Evolutionary conservation across 2,888 invertebrate species (phyloP), one percentile per base, ranked within the genome.

Genomic region (Stenotaenia linearis): DNA sequence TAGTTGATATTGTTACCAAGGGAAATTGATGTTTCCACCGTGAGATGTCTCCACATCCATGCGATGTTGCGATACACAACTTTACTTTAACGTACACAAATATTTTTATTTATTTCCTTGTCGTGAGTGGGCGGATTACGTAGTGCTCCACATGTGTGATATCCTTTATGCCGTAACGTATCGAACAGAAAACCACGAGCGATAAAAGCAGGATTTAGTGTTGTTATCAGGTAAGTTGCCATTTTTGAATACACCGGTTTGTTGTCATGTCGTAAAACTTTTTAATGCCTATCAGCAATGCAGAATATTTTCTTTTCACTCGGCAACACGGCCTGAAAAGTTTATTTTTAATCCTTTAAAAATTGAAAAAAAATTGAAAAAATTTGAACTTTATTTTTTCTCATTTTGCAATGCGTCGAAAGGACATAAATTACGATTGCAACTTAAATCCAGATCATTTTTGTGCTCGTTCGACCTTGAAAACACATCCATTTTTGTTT

Each of bases 401-500:
- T 10, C 1, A 69, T n/a, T 69, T 28, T 1, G 1, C 9, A 23
- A 5, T 0, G n/a, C 25, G 69, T 69, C n/a, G 69, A 28, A 69
- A 69, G 23, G 6, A 69, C 10, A 25, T 28, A 45, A 45, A 2
- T 4, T 28, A 69, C 25, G 2, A 28, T 15, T 18, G 1, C 50
- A 50, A 1, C 21, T 50, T 28, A 69, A 69, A 25, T 69, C 25
- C 25, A 12, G 15, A 28, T n/a, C 28, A 28, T 69, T 69, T 69
- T 28, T 3, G 6, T 15, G 69, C 12, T 69, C 69, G 4, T 4
- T 69, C 69, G 69, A 69, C 69, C 69, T 69, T 69, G 69, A 69
- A 69, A 69, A 69, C 69, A 12, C 69, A 69, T 69, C 69, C 28
- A 69, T 69, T 69, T 28, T 28, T 69, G 69, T 69, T 69, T 69